Conservation (phyloP, 2,797 vertebrate genomes). For the Acipenser transmontanus region DNA sequence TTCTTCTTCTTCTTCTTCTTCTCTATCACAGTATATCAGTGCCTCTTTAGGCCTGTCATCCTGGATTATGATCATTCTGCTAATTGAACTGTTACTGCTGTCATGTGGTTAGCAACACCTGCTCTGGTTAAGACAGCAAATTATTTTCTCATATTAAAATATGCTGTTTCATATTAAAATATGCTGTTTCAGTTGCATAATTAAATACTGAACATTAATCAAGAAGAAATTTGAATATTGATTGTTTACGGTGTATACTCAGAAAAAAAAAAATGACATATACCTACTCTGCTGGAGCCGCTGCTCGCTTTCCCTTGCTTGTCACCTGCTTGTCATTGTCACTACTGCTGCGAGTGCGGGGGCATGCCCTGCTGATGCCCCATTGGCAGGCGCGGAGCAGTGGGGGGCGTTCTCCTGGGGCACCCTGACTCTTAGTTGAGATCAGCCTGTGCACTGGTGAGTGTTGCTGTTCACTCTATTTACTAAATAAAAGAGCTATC, state of each 20-base stretch:
- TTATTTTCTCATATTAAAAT: constrained; percentile 3
- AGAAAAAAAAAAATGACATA: neutral
- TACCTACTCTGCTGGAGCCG: too few species aligned
- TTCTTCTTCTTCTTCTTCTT: neutral
- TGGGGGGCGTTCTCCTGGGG: too few species aligned
- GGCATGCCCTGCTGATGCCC: too few species aligned
- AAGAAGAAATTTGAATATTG: neutral
- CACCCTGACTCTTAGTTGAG: too few species aligned
- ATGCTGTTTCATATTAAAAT: neutral
- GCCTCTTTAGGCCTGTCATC: constrained; percentile 3
- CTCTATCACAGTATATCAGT: neutral
- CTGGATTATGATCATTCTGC: neutral
- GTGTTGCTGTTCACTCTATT: too few species aligned
- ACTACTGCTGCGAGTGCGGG: too few species aligned
- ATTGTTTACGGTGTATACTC: neutral
- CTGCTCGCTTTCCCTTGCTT: too few species aligned
- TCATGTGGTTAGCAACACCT: neutral
- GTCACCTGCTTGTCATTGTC: too few species aligned
- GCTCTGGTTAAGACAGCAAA: neutral
- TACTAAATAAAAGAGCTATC: too few species aligned
- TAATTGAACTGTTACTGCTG: constrained; percentile 4
- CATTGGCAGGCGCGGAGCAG: too few species aligned
- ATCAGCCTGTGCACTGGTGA: too few species aligned
- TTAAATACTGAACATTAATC: neutral
- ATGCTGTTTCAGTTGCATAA: constrained; percentile 1